Conservation (phyloP, 2,888 invertebrate genomes). For the Danaus chrysippus region DNA sequence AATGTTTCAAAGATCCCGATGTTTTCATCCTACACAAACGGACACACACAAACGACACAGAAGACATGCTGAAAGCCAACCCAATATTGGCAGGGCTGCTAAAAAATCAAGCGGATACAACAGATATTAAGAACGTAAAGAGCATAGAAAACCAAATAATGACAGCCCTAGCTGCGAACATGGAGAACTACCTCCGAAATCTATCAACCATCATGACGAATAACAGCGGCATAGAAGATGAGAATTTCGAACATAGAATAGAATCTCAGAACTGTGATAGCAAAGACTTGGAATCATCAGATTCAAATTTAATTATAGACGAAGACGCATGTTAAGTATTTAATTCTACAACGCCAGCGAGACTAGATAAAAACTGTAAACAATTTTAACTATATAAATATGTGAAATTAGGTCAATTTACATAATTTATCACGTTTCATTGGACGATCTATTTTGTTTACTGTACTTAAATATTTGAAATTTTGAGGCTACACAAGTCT, state of each 20-base stretch:
- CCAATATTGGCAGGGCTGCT: constrained; percentile 66
- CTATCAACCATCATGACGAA: constrained; percentile 40
- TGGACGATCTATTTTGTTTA: background rate
- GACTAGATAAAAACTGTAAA: too few relatives aligned
- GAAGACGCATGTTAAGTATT: constrained; percentile 35
- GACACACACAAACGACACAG: constrained; percentile 46
- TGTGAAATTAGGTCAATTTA: too few relatives aligned
- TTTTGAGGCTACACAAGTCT: background rate
- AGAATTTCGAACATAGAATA: constrained; percentile 17
- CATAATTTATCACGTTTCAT: too few relatives aligned
- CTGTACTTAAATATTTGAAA: constrained; percentile 1
- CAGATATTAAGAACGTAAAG: constrained; percentile 42
- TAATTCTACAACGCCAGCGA: too few relatives aligned
- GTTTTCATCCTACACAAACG: constrained; percentile 61
- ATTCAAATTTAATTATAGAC: constrained; percentile 51
- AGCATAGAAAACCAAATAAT: constrained; percentile 58
- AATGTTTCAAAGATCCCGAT: constrained; percentile 71
- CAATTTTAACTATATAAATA: too few relatives aligned
- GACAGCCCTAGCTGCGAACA: constrained; percentile 54
- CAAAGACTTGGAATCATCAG: constrained; percentile 45
- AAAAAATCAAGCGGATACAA: constrained; percentile 38
- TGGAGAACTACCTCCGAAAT: constrained; percentile 59
- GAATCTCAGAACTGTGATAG: constrained; percentile 35
- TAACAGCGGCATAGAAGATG: constrained; percentile 24
- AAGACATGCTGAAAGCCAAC: constrained; percentile 57